Base-by-base conservation (phyloP, 2,888 invertebrate species). In the Nesidiocoris tenuis region DNA sequence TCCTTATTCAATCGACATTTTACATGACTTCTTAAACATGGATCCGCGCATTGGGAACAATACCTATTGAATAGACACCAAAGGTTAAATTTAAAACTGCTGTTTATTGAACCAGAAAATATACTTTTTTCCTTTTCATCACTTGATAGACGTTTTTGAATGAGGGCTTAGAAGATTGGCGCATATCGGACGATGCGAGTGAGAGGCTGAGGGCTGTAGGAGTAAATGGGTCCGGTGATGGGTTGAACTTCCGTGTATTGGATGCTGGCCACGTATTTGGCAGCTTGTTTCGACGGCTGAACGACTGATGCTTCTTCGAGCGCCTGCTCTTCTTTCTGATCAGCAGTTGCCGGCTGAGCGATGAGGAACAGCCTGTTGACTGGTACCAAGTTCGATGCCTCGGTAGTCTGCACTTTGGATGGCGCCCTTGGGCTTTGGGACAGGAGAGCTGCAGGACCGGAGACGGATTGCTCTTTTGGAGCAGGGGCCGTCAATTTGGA, bases 161-260 rank as follows among this genome's bases (percentile, higher is more conserved):
- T n/a, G n/a, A n/a, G n/a, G n/a, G n/a, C n/a, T n/a, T n/a, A n/a
- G n/a, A n/a, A n/a, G n/a, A n/a, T n/a, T n/a, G n/a, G n/a, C n/a
- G 78, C 78, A 39, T 76, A 78, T 17, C 76, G 61, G 7, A 78
- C 68, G 24, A 76, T 68, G 3, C 78, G 66, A 21, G 67, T 68
- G 17, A 78, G 68, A 18, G 78, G 76, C 61, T 76, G 61, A 18
- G 71, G 39, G 19, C 61, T 76, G 68, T 76, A 78, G 5, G 76
- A 71, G 71, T 78, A 78, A 19, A 78, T 75, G n/a, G 78, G 78
- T 17, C 74, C 76, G 24, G 76, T 59, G 61, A 78, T 78, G 22
- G 78, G 78, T 21, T 76, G 70, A 17, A 78, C 78, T 21, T 78
- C 78, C 19, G 78, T 74, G 65, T 74, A 76, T 19, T 78, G 78